phyloP scores from a whole-genome alignment of 2,113 vertebrate genomes.

The Tragelaphus buxtoni region DNA sequence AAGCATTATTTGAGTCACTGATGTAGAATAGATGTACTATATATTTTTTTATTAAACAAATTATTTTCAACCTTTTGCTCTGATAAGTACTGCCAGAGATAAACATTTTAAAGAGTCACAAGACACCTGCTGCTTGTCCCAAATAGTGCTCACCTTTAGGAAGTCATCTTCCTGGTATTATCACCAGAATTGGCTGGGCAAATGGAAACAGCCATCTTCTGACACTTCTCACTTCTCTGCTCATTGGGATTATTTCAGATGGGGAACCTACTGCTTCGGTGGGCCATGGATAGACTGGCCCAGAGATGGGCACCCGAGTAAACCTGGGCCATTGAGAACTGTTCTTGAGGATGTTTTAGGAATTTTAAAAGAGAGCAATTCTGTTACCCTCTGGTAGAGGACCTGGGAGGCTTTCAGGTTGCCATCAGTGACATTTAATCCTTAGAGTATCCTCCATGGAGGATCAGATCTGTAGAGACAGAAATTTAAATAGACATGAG shows the following conservation, averaged over 20 bases:
- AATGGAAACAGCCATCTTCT: background rate
- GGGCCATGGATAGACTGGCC: background rate
- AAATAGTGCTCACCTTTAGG: background rate
- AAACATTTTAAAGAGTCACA: background rate
- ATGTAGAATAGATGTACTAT: background rate
- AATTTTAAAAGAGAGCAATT: background rate
- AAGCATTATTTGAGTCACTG: background rate
- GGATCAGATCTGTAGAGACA: background rate
- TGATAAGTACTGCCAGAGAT: background rate
- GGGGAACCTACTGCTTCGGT: accelerated
- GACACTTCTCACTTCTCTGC: background rate
- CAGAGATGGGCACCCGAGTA: background rate
- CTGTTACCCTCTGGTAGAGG: background rate
- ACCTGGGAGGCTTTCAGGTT: background rate
- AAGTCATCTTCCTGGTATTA: background rate
- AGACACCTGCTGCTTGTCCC: background rate
- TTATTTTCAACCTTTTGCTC: background rate
- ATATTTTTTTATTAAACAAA: background rate
- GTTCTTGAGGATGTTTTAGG: background rate
- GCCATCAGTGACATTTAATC: background rate
- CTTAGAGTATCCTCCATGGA: background rate
- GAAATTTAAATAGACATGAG: background rate
- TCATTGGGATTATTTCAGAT: background rate
- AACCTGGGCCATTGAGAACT: background rate
- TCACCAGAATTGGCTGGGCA: background rate